Percentiles rank a stretch among this genome's conserved stretches.
phyloP scores from a whole-genome alignment of 2,113 vertebrate species.

The Syngnathoides biaculeatus region DNA sequence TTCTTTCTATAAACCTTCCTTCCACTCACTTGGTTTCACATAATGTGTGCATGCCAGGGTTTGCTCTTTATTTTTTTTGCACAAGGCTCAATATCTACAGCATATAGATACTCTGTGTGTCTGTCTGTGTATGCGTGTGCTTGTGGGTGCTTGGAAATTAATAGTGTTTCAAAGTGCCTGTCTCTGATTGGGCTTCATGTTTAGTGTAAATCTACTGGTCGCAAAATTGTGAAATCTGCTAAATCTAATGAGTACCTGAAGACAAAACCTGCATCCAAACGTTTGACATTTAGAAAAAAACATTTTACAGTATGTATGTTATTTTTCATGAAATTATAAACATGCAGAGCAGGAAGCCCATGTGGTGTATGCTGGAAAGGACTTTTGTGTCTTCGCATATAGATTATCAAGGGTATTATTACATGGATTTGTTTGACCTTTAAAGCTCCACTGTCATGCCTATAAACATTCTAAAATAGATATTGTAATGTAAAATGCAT shows the following conservation, averaged over 20 bases:
- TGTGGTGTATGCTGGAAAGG: no score
- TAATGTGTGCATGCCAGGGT: neutral
- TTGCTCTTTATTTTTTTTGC: slow-evolving; percentile 23
- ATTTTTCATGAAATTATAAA: no score
- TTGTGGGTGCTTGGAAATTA: no score
- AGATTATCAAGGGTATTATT: neutral
- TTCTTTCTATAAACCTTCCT: slow-evolving; percentile 8
- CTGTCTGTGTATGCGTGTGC: no score
- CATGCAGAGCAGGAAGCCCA: no score
- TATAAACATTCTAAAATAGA: no score
- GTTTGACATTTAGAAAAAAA: neutral
- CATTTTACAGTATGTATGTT: neutral
- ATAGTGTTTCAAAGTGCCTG: no score
- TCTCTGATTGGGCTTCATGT: neutral
- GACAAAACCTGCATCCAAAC: neutral
- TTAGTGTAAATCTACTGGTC: neutral
- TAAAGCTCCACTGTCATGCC: no score
- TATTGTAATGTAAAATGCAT: no score
- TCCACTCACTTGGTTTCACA: neutral
- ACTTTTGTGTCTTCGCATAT: no score
- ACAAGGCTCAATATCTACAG: slow-evolving; percentile 6
- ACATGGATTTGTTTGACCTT: neutral
- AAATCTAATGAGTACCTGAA: neutral
- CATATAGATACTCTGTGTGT: no score
- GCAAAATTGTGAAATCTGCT: neutral